Evolutionary conservation across 2,888 invertebrate species (phyloP).

Genomic region (Lasioglossum lativentre): DNA sequence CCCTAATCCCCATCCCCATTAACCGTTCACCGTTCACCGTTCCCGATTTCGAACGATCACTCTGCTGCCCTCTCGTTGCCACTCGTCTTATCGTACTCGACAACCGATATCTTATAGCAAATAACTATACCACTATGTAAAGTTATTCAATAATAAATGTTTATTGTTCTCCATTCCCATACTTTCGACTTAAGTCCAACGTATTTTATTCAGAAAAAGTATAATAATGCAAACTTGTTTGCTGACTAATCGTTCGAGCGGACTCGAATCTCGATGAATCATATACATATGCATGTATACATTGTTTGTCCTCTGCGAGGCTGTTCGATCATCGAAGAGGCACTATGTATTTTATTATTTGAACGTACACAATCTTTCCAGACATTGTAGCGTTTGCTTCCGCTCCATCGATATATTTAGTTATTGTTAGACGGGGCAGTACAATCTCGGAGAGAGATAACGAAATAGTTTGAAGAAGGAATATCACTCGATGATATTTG

Average conservation of each 20-base stretch:
- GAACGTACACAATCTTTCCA: neutral
- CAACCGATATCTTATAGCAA: neutral
- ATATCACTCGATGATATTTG: neutral
- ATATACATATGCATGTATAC: neutral
- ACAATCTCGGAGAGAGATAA: neutral
- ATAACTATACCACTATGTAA: neutral
- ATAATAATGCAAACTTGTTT: neutral
- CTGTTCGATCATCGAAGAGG: neutral
- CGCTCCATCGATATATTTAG: conserved; percentile 2
- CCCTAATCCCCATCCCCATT: neutral
- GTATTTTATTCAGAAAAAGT: neutral
- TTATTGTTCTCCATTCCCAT: neutral
- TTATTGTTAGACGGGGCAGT: neutral
- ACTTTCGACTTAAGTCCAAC: neutral
- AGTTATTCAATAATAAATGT: neutral
- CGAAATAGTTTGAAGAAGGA: neutral
- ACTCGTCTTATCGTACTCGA: neutral
- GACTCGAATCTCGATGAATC: neutral
- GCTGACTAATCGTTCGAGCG: neutral
- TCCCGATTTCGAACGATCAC: neutral
- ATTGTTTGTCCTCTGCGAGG: neutral
- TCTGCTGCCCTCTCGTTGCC: neutral
- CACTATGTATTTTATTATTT: neutral
- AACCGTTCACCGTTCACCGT: neutral
- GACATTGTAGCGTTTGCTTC: neutral